Conservation (phyloP, 1,140 invertebrate genomes). For the Solen grandis region DNA sequence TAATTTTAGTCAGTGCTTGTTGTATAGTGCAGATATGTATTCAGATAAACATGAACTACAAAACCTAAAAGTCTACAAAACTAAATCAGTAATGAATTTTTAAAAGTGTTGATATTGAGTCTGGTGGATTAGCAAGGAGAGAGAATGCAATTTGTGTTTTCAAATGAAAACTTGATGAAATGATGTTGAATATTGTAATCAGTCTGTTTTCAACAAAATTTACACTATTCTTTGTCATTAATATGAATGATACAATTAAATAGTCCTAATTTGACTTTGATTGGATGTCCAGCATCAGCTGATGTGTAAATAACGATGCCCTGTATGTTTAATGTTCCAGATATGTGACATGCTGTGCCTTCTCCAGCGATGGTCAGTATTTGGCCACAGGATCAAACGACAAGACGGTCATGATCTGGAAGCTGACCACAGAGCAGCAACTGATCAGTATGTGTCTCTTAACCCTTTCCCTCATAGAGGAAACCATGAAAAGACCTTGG, state of each 20-base stretch:
- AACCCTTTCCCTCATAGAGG: too few species aligned
- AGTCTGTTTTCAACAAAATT: not conserved
- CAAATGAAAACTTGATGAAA: not conserved
- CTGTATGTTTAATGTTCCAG: constrained; percentile 66
- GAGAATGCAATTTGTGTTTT: not conserved
- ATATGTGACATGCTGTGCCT: constrained; percentile 88
- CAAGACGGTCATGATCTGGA: constrained; percentile 86
- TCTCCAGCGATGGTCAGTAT: constrained; percentile 85
- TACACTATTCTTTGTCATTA: not conserved
- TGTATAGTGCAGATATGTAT: not conserved
- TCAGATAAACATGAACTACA: not conserved
- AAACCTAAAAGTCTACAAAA: not conserved
- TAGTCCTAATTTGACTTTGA: constrained; percentile 4
- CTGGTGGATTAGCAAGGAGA: not conserved
- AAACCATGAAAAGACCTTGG: too few species aligned
- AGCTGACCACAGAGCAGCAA: constrained; percentile 69
- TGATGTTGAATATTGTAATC: too few species aligned
- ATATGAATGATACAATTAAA: not conserved
- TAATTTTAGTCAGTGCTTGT: not conserved
- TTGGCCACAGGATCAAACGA: constrained; percentile 89
- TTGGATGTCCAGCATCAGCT: too few species aligned
- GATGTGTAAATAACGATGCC: too few species aligned
- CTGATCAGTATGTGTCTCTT: constrained; percentile 70
- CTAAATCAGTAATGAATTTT: not conserved
- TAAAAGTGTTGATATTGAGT: not conserved